Evolutionary conservation across 2,888 invertebrate species (phyloP), one percentile per base, ranked within the genome.

Genomic region (Diarsia brunnea): DNA sequence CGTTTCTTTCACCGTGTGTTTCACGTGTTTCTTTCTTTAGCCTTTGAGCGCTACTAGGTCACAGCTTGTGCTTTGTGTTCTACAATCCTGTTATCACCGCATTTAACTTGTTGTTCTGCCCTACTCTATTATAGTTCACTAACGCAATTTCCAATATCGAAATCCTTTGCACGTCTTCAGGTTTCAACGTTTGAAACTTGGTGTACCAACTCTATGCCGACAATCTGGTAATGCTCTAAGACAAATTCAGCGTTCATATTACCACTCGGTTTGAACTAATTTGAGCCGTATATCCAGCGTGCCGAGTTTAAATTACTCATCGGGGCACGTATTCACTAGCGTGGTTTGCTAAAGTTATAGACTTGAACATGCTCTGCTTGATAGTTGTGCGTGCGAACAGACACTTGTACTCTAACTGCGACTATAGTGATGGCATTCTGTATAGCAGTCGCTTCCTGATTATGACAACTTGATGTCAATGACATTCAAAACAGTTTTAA

Each of bases 321-420:
- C 68, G 38, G 31, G n/a, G n/a, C 27, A 68, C 38, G 68, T 64
- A 68, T 73, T 60, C 58, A 58, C 58, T 73, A 14, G 45, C 68
- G 67, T 81, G 31, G 67, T 68, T 58, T 64, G 47, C 63, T 67
- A 38, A 68, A 75, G 75, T 51, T 81, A 51, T 68, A 64, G 67
- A 68, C 63, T 14, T 19, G 31, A 63, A 16, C 45, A 51, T 45
- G 31, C 16, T 51, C 31, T 58, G 27, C 27, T 58, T 68, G 65
- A 73, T 74, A 43, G 49, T 67, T 67, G 67, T 58, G 55, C 38
- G 19, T 68, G 66, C 10, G 8, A 58, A n/a, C 24, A 67, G 11
- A 38, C 31, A 51, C 19, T 78, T 64, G 43, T 49, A 43, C 5
- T 47, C 1, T 38, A 43, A 24, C 14, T 58, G n/a, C 4, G 12